A percentile compares a stretch with the other conserved stretches of the same genome.
These are phyloP conservation scores for Tipula vernalis DNA, from an alignment of 2,888 invertebrate species.

Conservation along the genomic window DNA sequence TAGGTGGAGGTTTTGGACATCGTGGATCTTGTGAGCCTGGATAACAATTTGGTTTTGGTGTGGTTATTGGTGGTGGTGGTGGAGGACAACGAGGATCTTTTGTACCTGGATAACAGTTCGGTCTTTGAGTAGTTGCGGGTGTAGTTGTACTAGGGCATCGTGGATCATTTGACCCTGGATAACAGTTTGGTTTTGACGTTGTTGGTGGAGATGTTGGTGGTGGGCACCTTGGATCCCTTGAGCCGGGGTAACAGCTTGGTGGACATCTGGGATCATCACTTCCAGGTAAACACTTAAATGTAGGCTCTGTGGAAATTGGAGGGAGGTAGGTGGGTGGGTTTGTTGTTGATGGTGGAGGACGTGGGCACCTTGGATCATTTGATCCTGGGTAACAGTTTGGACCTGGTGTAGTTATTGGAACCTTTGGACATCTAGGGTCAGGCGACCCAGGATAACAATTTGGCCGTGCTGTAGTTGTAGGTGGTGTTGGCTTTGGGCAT, in stretches of 20 bases:
- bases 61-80: no score
- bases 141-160: conserved; percentile 26
- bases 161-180: conserved; percentile 27
- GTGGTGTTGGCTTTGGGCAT: conserved; percentile 21
- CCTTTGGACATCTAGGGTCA: conserved; percentile 26
- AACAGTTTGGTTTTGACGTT: conserved; percentile 20
- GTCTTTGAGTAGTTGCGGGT: no score
- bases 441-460: conserved; percentile 26
- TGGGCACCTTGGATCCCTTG: conserved; percentile 21
- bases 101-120: no score
- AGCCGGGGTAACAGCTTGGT: conserved; percentile 22
- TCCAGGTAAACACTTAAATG: conserved; percentile 21
- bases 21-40: no score
- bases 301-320: conserved; percentile 20
- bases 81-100: no score
- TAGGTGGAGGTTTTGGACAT: conserved; percentile 10
- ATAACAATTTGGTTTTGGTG: no score
- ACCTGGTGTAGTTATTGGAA: conserved; percentile 26
- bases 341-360: conserved; percentile 17
- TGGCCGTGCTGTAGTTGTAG: conserved; percentile 17
- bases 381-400: conserved; percentile 23
- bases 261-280: conserved; percentile 25
- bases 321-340: conserved; percentile 23
- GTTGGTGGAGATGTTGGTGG: conserved; percentile 21
- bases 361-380: conserved; percentile 27